Percentiles rank a stretch among this genome's conserved stretches.
These are phyloP conservation scores for Micrastur ruficollis DNA, from an alignment of 2,797 vertebrate genomes.

Conservation along the genomic window DNA sequence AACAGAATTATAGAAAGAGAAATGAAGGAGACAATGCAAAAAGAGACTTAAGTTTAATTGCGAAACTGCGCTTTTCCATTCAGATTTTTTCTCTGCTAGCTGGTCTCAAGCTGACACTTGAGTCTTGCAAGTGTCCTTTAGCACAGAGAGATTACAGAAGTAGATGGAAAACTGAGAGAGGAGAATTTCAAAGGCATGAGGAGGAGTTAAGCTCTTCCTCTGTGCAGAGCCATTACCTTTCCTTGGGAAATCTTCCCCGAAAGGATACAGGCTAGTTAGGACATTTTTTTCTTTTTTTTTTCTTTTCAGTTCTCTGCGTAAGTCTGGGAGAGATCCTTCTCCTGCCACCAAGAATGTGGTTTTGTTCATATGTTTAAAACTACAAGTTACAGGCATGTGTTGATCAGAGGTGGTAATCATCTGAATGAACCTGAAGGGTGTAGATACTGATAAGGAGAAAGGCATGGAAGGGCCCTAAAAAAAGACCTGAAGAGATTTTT, in stretches of 20 bases:
- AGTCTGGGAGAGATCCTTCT: neutral
- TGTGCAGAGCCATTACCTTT: neutral
- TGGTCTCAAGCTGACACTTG: constrained; percentile 17
- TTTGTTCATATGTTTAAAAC: neutral
- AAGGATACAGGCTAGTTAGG: neutral
- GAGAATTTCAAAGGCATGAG: neutral
- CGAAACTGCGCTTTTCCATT: neutral
- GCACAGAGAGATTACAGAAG: neutral
- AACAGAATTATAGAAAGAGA: constrained; percentile 21
- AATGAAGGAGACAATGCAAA: constrained; percentile 41
- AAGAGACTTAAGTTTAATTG: constrained; percentile 41
- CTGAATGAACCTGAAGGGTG: neutral
- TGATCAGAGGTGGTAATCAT: neutral
- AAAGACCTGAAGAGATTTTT: neutral
- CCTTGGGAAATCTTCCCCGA: neutral
- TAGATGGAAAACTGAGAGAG: neutral
- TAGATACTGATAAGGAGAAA: neutral
- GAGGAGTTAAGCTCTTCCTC: neutral
- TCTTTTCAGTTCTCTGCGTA: neutral
- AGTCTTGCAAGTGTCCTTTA: constrained; percentile 24
- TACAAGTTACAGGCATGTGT: neutral
- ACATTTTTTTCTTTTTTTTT: neutral
- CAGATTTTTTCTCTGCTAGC: neutral
- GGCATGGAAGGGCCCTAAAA: neutral
- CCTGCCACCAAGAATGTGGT: neutral